These are phyloP conservation scores for Agriotes lineatus DNA, from an alignment of 2,888 invertebrate genomes.

Conservation along the genomic window DNA sequence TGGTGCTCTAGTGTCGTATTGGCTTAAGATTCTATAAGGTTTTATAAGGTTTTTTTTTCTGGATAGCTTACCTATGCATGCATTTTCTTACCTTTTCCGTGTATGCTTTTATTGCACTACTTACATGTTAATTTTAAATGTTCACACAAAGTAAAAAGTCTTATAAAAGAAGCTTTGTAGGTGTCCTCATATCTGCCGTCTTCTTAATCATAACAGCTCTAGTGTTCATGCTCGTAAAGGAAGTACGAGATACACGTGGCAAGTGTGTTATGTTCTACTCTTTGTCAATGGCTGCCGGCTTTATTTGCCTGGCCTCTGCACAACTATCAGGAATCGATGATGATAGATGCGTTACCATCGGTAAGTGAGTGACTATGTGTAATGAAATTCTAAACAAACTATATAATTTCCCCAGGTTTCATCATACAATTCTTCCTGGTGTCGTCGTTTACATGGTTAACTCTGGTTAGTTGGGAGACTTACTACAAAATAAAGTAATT, in stretches of 20 bases:
- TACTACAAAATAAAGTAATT: conserved; percentile 56
- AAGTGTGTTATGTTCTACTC: conserved; percentile 56
- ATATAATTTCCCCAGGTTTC: conserved; percentile 50
- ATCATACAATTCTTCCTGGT: conserved; percentile 57
- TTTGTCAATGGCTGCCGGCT: conserved; percentile 55
- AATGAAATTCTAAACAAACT: conserved; percentile 14
- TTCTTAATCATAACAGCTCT: conserved; percentile 44
- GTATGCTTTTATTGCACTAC: too few relatives aligned
- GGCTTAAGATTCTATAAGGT: too few relatives aligned
- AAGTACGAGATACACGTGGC: conserved; percentile 52
- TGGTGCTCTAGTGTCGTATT: too few relatives aligned
- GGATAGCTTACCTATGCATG: too few relatives aligned
- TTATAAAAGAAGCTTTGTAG: conserved; percentile 38
- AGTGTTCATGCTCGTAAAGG: conserved; percentile 43
- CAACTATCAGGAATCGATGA: conserved; percentile 51
- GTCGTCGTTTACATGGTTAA: conserved; percentile 58
- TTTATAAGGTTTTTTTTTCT: too few relatives aligned
- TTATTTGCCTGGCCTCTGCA: conserved; percentile 54
- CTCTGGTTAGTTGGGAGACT: conserved; percentile 56
- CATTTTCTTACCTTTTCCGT: too few relatives aligned
- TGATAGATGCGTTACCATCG: conserved; percentile 53
- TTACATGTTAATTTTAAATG: too few relatives aligned
- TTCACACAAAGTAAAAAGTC: too few relatives aligned
- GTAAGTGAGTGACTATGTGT: too few relatives aligned
- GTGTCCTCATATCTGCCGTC: conserved; percentile 45